Evolutionary conservation across 2,888 invertebrate species (phyloP), one percentile per base, ranked within the genome.

Genomic region (Loripinus fragilis): DNA sequence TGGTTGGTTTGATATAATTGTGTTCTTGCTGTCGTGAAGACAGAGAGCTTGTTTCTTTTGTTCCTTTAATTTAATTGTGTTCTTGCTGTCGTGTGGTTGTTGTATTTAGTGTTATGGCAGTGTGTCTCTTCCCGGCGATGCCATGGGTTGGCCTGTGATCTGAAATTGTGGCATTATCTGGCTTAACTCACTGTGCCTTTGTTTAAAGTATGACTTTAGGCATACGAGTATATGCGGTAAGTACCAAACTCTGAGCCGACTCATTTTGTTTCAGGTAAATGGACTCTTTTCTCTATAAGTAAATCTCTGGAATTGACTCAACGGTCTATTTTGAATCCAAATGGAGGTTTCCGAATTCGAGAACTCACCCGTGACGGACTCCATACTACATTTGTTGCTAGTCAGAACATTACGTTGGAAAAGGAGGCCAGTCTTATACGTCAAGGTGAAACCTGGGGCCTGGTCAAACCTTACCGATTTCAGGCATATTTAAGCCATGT

Each of bases 401-500:
- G 60, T 20, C 3, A 60, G 5, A 20, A 3, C 3, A 33, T 60
- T 23, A 15, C 8, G 1, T 15, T 60, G 12, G 60, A 33, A 7
- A 60, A 60, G 17, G 33, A 60, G 17, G 17, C 17, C 17, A 25
- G 33, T 60, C 15, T 33, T 60, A 33, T 60, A 2, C 17, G 10
- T 2, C 60, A 33, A 8, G 60, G 33, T 10, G 20, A 60, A 33
- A 33, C 17, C 1, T 60, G 60, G 60, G 60, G 60, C 28, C 15
- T 17, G 30, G 12, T 2, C 60, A 60, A 1, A 3, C 60, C 60
- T 20, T 60, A 10, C 30, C 33, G 30, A 2, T 60, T 60, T 20
- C 28, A 1, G 30, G 3, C 60, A 17, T 72, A 64, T 50, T 17
- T 69, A 23, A 60, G 64, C 10, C 25, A 69, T 69, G 41, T 76